These are phyloP conservation scores for Drosophila algonquin DNA, from an alignment of 2,888 invertebrate species.

Conservation along the genomic window DNA sequence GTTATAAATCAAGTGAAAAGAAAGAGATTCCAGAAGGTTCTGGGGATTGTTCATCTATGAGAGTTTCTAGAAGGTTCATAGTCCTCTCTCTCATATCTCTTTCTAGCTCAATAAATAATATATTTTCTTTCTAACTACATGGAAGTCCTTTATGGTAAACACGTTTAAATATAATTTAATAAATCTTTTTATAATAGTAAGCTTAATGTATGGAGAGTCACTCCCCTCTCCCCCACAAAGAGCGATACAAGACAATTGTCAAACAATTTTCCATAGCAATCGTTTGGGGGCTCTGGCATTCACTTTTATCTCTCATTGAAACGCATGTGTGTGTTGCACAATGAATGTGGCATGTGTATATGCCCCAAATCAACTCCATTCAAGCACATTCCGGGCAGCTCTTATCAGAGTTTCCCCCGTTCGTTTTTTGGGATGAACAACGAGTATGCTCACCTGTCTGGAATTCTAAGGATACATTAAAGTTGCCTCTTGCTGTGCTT, in stretches of 20 bases:
- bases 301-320: slow-evolving; percentile 20
- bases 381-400: slow-evolving; percentile 19
- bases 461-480: slow-evolving; percentile 79
- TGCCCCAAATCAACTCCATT: neutral
- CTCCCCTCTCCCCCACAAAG: neutral
- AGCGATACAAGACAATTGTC: neutral
- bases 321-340: slow-evolving; percentile 20
- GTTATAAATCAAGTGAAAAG: no score
- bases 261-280: slow-evolving; percentile 20
- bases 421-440: slow-evolving; percentile 36
- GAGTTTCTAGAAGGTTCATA: neutral
- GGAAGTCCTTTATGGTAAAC: no score
- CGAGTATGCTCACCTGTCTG: slow-evolving; percentile 74
- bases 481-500: slow-evolving; percentile 53
- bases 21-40: neutral
- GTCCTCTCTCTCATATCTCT: no score
- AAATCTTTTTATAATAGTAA: neutral
- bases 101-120: neutral
- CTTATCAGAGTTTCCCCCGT: slow-evolving; percentile 23
- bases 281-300: slow-evolving; percentile 1
- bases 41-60: neutral
- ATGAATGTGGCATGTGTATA: neutral
- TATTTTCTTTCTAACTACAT: no score
- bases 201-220: neutral
- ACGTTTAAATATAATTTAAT: neutral